Conservation (phyloP, 2,888 invertebrate genomes). For the Patella caerulea region DNA sequence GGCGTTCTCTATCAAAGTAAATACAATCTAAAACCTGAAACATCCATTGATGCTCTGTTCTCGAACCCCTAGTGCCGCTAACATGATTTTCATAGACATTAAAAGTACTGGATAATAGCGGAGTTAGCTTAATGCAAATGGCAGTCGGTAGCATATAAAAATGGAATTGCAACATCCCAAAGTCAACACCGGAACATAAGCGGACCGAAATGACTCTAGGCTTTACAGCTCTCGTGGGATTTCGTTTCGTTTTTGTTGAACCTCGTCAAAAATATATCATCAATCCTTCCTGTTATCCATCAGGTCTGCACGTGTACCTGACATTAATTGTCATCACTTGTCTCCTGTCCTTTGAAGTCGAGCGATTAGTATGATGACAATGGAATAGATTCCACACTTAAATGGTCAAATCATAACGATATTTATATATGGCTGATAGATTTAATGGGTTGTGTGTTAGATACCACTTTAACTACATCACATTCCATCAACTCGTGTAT, state of each 20-base stretch:
- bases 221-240: background rate
- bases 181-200: background rate
- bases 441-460: too few species aligned
- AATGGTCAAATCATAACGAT: background rate
- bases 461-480: too few species aligned
- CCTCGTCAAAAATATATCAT: conserved; percentile 3
- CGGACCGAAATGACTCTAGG: conserved; percentile 10
- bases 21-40: background rate
- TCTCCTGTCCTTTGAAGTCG: background rate
- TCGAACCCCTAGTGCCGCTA: background rate
- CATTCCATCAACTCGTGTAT: too few species aligned
- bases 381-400: background rate
- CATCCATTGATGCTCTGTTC: background rate
- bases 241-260: conserved; percentile 5
- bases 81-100: too few species aligned
- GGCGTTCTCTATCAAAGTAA: background rate
- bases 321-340: conserved; percentile 1
- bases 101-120: background rate
- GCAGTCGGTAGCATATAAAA: background rate
- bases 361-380: background rate
- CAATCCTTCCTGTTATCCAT: background rate
- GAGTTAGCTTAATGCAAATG: background rate
- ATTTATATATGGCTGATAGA: background rate
- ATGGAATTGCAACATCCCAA: conserved; percentile 9
- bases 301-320: conserved; percentile 1